A percentile compares a stretch with the other conserved stretches of the same genome.
These are phyloP conservation scores for Altica lythri DNA, from an alignment of 2,888 invertebrate species.

Conservation along the genomic window DNA sequence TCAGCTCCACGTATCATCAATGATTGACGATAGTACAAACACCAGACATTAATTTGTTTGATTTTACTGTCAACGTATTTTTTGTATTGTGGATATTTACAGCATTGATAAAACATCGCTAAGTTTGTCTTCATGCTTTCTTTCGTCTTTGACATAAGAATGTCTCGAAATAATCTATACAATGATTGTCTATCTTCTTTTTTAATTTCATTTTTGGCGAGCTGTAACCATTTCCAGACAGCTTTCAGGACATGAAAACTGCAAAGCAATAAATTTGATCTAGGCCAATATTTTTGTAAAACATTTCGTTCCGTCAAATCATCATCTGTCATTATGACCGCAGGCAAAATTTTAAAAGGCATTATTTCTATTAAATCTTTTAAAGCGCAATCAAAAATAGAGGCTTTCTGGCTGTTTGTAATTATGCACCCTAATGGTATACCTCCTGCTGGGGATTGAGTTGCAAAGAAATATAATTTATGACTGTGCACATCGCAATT, in stretches of 20 bases:
- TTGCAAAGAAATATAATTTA: conserved; percentile 31
- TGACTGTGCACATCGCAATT: conserved; percentile 28
- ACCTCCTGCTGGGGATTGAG: conserved; percentile 30
- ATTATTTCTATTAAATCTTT: conserved; percentile 24
- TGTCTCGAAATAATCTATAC: conserved; percentile 17
- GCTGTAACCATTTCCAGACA: conserved; percentile 29
- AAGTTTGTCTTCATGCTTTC: background rate
- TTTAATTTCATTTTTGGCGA: conserved; percentile 23
- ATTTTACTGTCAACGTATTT: conserved; percentile 17
- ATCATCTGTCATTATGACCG: conserved; percentile 33
- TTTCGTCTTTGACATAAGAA: background rate
- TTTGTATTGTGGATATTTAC: conserved; percentile 21
- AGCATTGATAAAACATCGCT: background rate
- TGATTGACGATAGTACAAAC: conserved; percentile 12
- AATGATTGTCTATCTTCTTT: conserved; percentile 3
- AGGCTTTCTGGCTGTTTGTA: conserved; percentile 27
- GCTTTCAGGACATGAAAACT: conserved; percentile 28
- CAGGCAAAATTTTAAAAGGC: conserved; percentile 24
- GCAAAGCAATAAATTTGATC: conserved; percentile 22
- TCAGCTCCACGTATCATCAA: conserved; percentile 23
- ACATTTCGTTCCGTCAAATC: conserved; percentile 29
- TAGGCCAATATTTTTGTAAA: conserved; percentile 26
- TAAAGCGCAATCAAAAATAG: conserved; percentile 18
- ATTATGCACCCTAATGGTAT: conserved; percentile 31
- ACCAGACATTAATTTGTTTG: conserved; percentile 3